Base-by-base conservation (phyloP, 1,140 invertebrate genomes). In the Drosophila kurseongensis region DNA sequence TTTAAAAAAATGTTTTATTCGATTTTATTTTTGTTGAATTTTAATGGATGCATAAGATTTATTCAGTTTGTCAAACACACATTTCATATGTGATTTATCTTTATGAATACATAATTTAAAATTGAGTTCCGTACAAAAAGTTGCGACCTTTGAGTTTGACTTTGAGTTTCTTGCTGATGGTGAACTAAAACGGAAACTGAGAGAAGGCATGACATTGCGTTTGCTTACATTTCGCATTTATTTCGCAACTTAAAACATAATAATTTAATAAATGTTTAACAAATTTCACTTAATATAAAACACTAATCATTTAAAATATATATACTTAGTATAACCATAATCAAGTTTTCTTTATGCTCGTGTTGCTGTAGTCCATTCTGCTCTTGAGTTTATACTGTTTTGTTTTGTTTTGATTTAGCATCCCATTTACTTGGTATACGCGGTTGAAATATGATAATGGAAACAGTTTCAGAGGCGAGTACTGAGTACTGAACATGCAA, bases 221-320 rank as follows among this genome's bases (percentile, higher is more conserved):
- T 79, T 80, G 84, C 85, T 90, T 88, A 85, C 80, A 78, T 71
- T 88, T 85, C 66, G 84, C 74, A 50, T 86, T 86, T 90, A 89
- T 89, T 89, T 90, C 75, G 85, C 80, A 86, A 83, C 83, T 86
- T 86, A 86, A 84, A 88, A 88, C 84, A 85, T 88, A 89, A 88
- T 84, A 88, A 90, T 88, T 84, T 88, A 88, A 89, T 88, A 89
- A 88, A 88, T 90, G 80, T 88, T 90, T 90, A 88, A 88, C 85
- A 88, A 88, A 88, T 88, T 90, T 88, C 85, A 90, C 84, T 88
- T 88, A 88, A 78, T 88, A 88, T 77, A 90, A 89, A 86, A 86
- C 83, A 89, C 84, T 90, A 89, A 90, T 77, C 82, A 84, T 83
- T 90, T 90, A 85, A 90, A 89, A 71, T 86, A 84, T 85, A 86